Conservation (phyloP, 2,888 invertebrate genomes). For the Asteroscopus sphinx region DNA sequence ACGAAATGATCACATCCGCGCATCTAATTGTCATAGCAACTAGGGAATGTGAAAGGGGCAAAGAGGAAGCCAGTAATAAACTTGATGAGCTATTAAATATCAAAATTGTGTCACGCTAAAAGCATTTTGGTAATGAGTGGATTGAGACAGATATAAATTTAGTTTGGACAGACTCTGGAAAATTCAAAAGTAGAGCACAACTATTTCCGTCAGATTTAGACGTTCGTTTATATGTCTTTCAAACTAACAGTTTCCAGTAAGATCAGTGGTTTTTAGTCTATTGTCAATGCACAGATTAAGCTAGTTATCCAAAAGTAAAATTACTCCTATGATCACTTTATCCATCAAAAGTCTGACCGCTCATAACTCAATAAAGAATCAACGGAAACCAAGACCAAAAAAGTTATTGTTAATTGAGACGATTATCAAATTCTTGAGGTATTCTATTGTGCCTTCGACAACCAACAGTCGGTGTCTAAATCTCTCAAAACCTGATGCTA, state of each 20-base stretch:
- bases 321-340: background rate
- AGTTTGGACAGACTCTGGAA: constrained; percentile 29
- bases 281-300: no score
- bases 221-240: constrained; percentile 28
- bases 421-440: constrained; percentile 52
- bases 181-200: constrained; percentile 18
- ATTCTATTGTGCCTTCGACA: constrained; percentile 37
- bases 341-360: constrained; percentile 19
- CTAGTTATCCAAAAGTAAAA: background rate
- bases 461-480: constrained; percentile 52
- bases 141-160: constrained; percentile 40
- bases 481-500: constrained; percentile 29
- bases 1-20: constrained; percentile 80
- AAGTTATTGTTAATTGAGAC: constrained; percentile 34
- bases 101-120: constrained; percentile 43
- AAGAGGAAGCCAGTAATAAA: constrained; percentile 57
- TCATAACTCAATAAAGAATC: constrained; percentile 23
- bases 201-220: constrained; percentile 39
- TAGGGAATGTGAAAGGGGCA: constrained; percentile 47
- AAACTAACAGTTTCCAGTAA: constrained; percentile 11
- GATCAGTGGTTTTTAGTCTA: background rate
- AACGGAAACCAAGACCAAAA: constrained; percentile 34
- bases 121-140: constrained; percentile 24
- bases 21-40: constrained; percentile 72
- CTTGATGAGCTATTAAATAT: constrained; percentile 48